Conservation (phyloP, 1,140 invertebrate genomes). For the Habropoda laboriosa region DNA sequence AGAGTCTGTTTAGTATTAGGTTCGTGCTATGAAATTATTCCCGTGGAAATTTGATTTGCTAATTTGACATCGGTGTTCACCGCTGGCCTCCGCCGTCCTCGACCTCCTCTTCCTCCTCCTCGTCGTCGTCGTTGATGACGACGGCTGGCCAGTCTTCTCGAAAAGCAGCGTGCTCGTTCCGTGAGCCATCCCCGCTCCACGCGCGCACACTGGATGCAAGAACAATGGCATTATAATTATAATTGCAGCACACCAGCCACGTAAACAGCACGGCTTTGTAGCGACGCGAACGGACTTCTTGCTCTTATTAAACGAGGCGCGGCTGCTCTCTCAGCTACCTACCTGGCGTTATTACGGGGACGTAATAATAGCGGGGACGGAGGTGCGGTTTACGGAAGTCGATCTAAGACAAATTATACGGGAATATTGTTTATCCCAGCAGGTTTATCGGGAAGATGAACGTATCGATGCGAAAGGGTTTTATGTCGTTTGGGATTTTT, state of each 20-base stretch:
- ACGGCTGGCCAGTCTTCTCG: not conserved
- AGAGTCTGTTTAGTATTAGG: slow-evolving; percentile 61
- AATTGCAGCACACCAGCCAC: slow-evolving; percentile 56
- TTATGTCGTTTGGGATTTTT: too few species aligned
- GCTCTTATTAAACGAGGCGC: slow-evolving; percentile 64
- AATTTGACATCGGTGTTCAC: slow-evolving; percentile 67
- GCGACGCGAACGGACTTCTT: slow-evolving; percentile 53
- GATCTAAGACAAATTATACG: slow-evolving; percentile 37
- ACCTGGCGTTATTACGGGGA: slow-evolving; percentile 52
- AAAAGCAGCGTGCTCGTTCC: not conserved
- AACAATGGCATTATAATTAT: slow-evolving; percentile 71
- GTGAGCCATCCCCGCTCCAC: not conserved
- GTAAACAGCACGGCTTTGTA: slow-evolving; percentile 64
- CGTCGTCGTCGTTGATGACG: not conserved
- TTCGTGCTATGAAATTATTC: slow-evolving; percentile 66
- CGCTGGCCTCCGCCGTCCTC: not conserved
- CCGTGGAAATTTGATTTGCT: slow-evolving; percentile 69
- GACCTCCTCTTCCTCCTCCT: not conserved
- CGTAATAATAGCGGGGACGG: slow-evolving; percentile 43
- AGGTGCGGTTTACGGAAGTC: slow-evolving; percentile 41
- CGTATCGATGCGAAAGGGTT: too few species aligned
- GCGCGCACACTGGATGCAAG: slow-evolving; percentile 28
- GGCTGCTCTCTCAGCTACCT: slow-evolving; percentile 45
- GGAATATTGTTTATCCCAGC: not conserved
- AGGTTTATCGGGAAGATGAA: too few species aligned